A percentile compares a stretch with the other conserved stretches of the same genome.
These are phyloP conservation scores for Paradisaea rubra DNA, from an alignment of 2,113 vertebrate genomes.

Conservation along the genomic window DNA sequence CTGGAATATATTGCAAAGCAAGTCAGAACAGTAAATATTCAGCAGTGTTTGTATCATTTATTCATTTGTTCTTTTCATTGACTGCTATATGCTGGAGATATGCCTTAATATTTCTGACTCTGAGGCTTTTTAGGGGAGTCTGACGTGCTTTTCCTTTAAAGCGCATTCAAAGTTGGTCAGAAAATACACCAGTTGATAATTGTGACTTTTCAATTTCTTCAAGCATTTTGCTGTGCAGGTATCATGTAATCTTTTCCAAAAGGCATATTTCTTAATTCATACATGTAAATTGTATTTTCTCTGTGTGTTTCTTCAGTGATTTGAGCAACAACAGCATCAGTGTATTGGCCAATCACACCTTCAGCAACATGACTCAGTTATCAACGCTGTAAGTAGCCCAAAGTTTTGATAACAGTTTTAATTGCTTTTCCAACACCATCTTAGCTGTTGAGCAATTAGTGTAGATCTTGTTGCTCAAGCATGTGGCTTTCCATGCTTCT, in stretches of 20 bases:
- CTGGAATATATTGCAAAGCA: neutral
- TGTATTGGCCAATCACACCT: slow-evolving; percentile 82
- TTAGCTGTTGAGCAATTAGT: neutral
- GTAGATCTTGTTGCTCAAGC: neutral
- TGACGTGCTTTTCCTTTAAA: neutral
- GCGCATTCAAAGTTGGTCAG: neutral
- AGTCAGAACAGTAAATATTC: neutral
- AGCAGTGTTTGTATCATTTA: neutral
- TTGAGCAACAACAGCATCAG: slow-evolving; percentile 98
- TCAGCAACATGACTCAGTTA: slow-evolving; percentile 95
- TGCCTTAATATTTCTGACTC: neutral
- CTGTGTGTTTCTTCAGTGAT: slow-evolving; percentile 75
- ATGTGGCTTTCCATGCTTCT: neutral
- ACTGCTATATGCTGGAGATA: neutral
- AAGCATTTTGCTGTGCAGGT: neutral
- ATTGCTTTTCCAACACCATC: neutral
- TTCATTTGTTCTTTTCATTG: neutral
- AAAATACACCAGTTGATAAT: neutral
- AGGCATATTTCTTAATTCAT: neutral
- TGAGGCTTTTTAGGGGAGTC: neutral
- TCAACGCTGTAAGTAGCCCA: slow-evolving; percentile 78
- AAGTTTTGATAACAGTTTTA: neutral
- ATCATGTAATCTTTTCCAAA: neutral
- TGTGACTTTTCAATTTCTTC: neutral
- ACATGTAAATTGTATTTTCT: neutral